phyloP scores from a whole-genome alignment of 2,113 vertebrate genomes.

The Tenrec ecaudatus region DNA sequence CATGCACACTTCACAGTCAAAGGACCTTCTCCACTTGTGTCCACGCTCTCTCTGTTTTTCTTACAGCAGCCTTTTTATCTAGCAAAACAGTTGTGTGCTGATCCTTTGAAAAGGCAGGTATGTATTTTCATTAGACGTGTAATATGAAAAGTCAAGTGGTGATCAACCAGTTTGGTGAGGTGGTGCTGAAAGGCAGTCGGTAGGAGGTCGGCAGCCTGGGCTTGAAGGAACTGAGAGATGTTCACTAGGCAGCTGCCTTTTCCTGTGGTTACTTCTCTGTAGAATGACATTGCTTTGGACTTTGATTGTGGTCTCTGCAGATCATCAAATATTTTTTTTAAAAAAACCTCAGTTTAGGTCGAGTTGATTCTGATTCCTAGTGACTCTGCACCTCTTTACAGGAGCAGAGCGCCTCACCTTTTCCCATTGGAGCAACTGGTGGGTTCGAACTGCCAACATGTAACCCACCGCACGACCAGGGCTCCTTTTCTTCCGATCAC shows the following conservation, averaged over 20 bases:
- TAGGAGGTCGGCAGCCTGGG: slow-evolving; percentile 65
- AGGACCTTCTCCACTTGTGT: slow-evolving; percentile 7
- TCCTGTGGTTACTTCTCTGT: slow-evolving; percentile 65
- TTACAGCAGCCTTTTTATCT: slow-evolving; percentile 68
- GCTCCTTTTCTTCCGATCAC: too few relatives aligned
- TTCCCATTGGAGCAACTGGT: too few relatives aligned
- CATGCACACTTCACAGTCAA: slow-evolving; percentile 1
- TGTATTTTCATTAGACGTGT: slow-evolving; percentile 79
- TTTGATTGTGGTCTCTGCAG: slow-evolving; percentile 61
- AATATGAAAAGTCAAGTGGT: slow-evolving; percentile 78
- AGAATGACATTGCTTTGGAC: slow-evolving; percentile 75
- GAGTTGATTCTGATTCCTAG: too few relatives aligned
- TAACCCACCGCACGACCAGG: too few relatives aligned
- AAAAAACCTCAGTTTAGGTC: too few relatives aligned
- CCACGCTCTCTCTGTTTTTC: too few relatives aligned
- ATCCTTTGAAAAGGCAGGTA: slow-evolving; percentile 79
- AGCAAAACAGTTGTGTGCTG: slow-evolving; percentile 65
- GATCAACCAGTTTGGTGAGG: slow-evolving; percentile 76
- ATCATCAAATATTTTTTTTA: too few relatives aligned
- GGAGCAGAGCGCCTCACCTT: too few relatives aligned
- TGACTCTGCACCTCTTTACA: too few relatives aligned
- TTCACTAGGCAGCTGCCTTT: not conserved
- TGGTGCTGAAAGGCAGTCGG: slow-evolving; percentile 64
- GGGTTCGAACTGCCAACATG: too few relatives aligned
- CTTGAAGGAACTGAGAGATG: slow-evolving; percentile 62